Base-by-base conservation (phyloP, 2,797 vertebrate species). In the Sebastes steindachneri region DNA sequence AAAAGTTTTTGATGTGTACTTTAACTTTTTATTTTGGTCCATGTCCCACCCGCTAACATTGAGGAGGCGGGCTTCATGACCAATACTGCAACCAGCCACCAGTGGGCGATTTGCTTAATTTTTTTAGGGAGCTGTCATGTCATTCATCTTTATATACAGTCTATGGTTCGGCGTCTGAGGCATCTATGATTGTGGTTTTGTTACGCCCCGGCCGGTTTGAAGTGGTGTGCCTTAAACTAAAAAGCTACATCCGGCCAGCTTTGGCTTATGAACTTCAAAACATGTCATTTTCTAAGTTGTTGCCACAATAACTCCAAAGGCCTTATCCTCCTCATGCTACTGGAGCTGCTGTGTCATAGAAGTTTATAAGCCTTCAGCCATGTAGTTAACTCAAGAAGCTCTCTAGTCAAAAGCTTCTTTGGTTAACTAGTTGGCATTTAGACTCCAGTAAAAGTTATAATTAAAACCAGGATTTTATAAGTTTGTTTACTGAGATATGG, bases 281-380 rank as follows among this genome's bases (percentile, higher is more conserved):
- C 37, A 51, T 63, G 58, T 59, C 10, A 17, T 80, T 74, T 84
- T 77, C 45, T 26, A 59, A 73, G 33, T 29, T 73, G 31, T 73
- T 82, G 54, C 45, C 60, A 68, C 59, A 77, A 3, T 26, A 70
- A 73, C 6, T 79, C 60, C 4, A 58, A 60, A 73, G 45, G 7
- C 35, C 51, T 59, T 57, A 33, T 75, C 66, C 60, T 75, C 66
- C 57, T 74, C 37, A 45, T 68, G 57, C 48, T 59, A 2, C 26
- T 37, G 31, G 15, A 64, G 57, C 23, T 25, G 64, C 33, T 65
- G 2, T 45, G 5, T 21, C 55, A 41, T 23, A 54, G 12, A 62
- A 10, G n/a, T 73, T 58, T 70, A 62, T 51, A 54, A 53, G 10
- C 12, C 17, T 62, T 35, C 1, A 31, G n/a, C n/a, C 35, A 19